Evolutionary conservation across 2,888 invertebrate genomes (phyloP).

Genomic region (Halictus ligatus): DNA sequence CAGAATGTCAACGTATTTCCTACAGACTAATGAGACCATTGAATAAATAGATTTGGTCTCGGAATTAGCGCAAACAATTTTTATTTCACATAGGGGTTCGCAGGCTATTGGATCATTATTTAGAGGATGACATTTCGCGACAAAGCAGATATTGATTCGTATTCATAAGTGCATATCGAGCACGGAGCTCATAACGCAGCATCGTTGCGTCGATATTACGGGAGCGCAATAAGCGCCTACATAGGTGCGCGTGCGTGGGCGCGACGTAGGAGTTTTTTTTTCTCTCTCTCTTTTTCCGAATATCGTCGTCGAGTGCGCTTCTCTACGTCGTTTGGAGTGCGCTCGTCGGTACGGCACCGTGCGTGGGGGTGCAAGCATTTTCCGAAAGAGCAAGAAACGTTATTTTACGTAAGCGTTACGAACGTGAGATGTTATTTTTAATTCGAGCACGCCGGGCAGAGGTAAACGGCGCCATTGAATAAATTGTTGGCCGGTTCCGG

Average conservation of each 20-base stretch:
- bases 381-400: conserved; percentile 46
- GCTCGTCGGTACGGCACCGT: conserved; percentile 41
- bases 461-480: conserved; percentile 23
- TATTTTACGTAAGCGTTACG: conserved; percentile 19
- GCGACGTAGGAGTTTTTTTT: conserved; percentile 36
- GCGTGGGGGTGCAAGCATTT: conserved; percentile 35
- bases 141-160: not conserved
- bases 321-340: conserved; percentile 46
- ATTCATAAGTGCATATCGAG: not conserved
- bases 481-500: conserved; percentile 15
- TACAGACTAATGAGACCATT: too few relatives aligned
- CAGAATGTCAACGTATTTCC: too few relatives aligned
- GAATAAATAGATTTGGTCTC: too few relatives aligned
- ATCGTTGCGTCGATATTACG: conserved; percentile 53
- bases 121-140: too few relatives aligned
- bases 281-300: conserved; percentile 20
- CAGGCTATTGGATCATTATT: too few relatives aligned
- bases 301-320: conserved; percentile 27
- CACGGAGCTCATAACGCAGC: conserved; percentile 35
- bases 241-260: conserved; percentile 44
- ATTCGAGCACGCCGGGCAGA: conserved; percentile 11
- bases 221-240: conserved; percentile 61
- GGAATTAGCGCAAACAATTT: too few relatives aligned
- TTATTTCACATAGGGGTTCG: too few relatives aligned
- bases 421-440: conserved; percentile 37